Evolutionary conservation across 2,888 invertebrate genomes (phyloP).

Genomic region (Plutella xylostella): DNA sequence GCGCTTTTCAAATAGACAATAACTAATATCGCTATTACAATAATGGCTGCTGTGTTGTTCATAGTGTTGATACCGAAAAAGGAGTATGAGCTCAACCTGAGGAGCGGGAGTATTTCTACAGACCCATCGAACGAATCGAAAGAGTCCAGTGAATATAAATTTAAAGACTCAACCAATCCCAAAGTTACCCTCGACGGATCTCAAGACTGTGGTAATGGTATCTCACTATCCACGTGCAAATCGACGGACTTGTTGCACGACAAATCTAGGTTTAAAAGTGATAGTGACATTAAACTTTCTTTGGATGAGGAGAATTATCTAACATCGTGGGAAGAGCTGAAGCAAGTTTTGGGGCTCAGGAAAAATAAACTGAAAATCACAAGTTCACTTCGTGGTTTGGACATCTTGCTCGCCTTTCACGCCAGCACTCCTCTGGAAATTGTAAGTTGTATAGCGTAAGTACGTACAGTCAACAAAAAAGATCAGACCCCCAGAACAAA

Average conservation of each 20-base stretch:
- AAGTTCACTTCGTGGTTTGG: slow-evolving; percentile 28
- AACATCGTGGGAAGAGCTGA: slow-evolving; percentile 36
- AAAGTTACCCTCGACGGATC: no score
- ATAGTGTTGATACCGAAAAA: slow-evolving; percentile 69
- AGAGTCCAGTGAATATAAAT: no score
- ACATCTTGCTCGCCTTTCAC: slow-evolving; percentile 35
- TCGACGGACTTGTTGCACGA: slow-evolving; percentile 29
- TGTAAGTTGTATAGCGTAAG: no score
- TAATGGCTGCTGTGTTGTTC: slow-evolving; percentile 70
- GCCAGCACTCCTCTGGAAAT: slow-evolving; percentile 43
- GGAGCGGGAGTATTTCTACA: no score
- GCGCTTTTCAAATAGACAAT: no score
- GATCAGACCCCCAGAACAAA: no score
- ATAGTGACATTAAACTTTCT: slow-evolving; percentile 29
- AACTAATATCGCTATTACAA: no score
- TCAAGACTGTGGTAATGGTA: no score
- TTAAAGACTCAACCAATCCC: no score
- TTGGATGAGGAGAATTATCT: slow-evolving; percentile 16
- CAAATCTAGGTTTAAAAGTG: slow-evolving; percentile 26
- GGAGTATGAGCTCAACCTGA: slow-evolving; percentile 48
- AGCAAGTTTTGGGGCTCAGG: slow-evolving; percentile 30
- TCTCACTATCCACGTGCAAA: slow-evolving; percentile 28
- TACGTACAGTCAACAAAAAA: no score
- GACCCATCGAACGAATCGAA: no score
- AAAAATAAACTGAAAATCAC: slow-evolving; percentile 38